These are phyloP conservation scores for Kryphioiulus occultus DNA, from an alignment of 2,888 invertebrate species.

Conservation along the genomic window DNA sequence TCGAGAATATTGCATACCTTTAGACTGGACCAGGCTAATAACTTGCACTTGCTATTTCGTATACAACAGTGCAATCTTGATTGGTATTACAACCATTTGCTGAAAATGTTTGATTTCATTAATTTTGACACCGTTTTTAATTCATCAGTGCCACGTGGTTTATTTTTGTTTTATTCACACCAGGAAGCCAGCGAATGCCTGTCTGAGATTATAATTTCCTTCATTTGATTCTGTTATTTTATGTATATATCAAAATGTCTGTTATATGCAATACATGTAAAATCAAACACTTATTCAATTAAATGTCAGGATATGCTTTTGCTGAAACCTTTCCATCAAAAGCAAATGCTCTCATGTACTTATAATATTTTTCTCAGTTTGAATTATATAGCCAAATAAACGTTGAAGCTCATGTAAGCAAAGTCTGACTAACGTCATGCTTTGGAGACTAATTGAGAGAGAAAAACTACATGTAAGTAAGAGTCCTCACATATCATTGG, in stretches of 20 bases:
- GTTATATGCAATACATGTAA: background rate
- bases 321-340: background rate
- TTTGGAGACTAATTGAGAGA: too few relatives aligned
- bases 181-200: background rate
- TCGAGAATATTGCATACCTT: too few relatives aligned
- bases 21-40: too few relatives aligned
- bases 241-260: slow-evolving; percentile 8
- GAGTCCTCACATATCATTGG: too few relatives aligned
- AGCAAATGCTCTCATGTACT: background rate
- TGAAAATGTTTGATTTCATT: too few relatives aligned
- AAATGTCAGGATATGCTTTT: background rate
- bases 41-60: background rate
- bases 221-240: background rate
- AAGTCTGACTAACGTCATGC: too few relatives aligned
- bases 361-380: background rate
- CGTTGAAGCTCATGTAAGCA: too few relatives aligned
- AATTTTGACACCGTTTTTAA: background rate
- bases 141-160: background rate
- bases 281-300: slow-evolving; percentile 15
- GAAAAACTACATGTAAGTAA: too few relatives aligned
- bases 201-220: background rate
- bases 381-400: too few relatives aligned
- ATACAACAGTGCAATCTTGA: background rate
- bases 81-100: background rate
- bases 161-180: background rate